Evolutionary conservation across 2,888 invertebrate species (phyloP), one percentile per base, ranked within the genome.

Genomic region (Alcis repandata): DNA sequence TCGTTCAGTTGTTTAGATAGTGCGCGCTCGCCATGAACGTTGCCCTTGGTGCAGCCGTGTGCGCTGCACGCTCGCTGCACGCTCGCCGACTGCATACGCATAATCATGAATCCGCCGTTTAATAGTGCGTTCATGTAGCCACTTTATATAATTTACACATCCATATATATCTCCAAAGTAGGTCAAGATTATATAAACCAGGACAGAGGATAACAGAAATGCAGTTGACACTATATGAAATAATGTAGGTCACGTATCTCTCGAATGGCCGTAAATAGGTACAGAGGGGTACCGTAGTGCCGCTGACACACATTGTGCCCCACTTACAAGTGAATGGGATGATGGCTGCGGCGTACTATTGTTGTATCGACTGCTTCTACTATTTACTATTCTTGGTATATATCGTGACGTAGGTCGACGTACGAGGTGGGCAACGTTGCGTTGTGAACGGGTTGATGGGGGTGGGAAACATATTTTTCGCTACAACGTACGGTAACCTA

Each of bases 181-280:
- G 89, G 92, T 90, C 92, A 92, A 92, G 92, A 90, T 91, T 89
- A 87, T 79, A 77, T 79, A 86, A 89, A 86, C 85, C 86, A 88
- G 91, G 88, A 81, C 91, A 87, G 91, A 91, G 91, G 91, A 92
- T 89, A 91, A 90, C 85, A 88, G 80, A 87, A 82, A 81, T 87
- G 86, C 86, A 88, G 82, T 88, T 85, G 87, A 85, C 84, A 84
- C 79, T 80, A 80, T 77, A 79, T 56, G 32, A 56, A 45, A 56
- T 56, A 70, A 83, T 80, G 80, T 84, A 85, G 88, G 87, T 88
- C 88, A 84, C 79, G 69, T 71, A 68, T 72, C 67, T 72, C 67
- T 63, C 59, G 53, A 51, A 45, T 59, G 56, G 49, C 49, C 63
- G 33, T 62, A 54, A 58, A 59, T 63, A 62, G 46, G 43, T 45